Evolutionary conservation across 2,888 invertebrate genomes (phyloP), one percentile per base, ranked within the genome.

Genomic region (Agriopis leucophaearia): DNA sequence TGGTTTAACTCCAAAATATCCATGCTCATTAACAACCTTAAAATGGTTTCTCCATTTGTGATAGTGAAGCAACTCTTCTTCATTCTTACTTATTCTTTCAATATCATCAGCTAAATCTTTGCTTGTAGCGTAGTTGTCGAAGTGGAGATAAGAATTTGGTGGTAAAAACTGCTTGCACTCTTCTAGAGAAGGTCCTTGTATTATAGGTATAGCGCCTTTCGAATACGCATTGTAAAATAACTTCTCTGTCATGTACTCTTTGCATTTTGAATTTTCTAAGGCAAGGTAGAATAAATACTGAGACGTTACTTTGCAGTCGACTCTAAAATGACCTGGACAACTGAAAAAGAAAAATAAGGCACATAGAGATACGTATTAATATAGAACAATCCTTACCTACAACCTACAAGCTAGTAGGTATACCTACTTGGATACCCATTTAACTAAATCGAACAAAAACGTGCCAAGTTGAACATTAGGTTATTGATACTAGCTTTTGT

Each of bases 181-280:
- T 91, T 78, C 91, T 84, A 55, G 62, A 1, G 92, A 81, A 3
- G 95, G 91, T 0, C 96, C 96, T 94, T 96, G 95, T 48, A 96
- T 95, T 4, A 96, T 86, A 0, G 96, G 96, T 40, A 96, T 94
- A 0, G 96, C 91, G n/a, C 94, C 94, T 82, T 96, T 96, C 1
- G 86, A 78, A 75, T 95, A 96, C 0, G 95, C 96, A 74, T 96
- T 94, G 92, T 96, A 95, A 87, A 95, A 96, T 0, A 95, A 80
- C 81, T 97, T 97, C 79, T 97, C 96, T 0, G 96, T 96, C 54
- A 96, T 84, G 76, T 97, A 97, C 80, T 96, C 95, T 8, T 90
- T 90, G 78, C 97, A 97, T 74, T 95, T 94, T 0, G 96, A 95
- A 79, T 96, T 96, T 84, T 97, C 97, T 72, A 96, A 95, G 0